Evolutionary conservation across 1,140 invertebrate species (phyloP), one percentile per base, ranked within the genome.

Genomic region (Teleogryllus occipitalis): DNA sequence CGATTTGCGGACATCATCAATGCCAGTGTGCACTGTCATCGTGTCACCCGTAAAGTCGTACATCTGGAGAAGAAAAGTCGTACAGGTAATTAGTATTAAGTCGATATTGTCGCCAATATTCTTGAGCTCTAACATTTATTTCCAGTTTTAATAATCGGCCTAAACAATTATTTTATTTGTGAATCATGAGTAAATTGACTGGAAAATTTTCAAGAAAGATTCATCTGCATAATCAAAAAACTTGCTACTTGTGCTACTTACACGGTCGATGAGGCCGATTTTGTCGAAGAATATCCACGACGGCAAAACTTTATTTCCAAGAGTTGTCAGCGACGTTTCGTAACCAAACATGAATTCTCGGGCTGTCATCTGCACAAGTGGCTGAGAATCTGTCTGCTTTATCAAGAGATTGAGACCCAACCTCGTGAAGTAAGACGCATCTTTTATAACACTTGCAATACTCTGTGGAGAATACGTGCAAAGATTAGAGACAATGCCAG

Each of bases 311-410:
- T 90, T 91, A 84, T 95, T 93, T 0, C 94, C 94, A 39, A 95
- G 83, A 0, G 91, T 92, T 83, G 94, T 91, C 49, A 95, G 85
- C 6, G 91, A 85, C 3, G 92, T 92, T 80, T 91, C 85, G 85
- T 93, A 94, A 0, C 93, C 93, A 83, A 95, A 95, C 93, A 95
- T 95, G 84, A 95, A 95, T 84, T 95, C 93, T 79, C 86, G 90
- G 0, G 93, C 93, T 0, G 93, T 94, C 92, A 95, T 94, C 82
- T 88, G 85, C 0, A 93, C 90, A 18, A 95, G 85, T 0, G 93
- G 92, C 78, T 91, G 85, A 3, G 90, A 88, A 21, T 92, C 87
- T 0, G 92, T 93, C 76, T 92, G 88, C 4, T 86, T 84, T 18
- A 95, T 91, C 0, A 95, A 82, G 8, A 91, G 82, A 84, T 94